Conservation (phyloP, 1,140 invertebrate species). For the Drosophila burlai region DNA sequence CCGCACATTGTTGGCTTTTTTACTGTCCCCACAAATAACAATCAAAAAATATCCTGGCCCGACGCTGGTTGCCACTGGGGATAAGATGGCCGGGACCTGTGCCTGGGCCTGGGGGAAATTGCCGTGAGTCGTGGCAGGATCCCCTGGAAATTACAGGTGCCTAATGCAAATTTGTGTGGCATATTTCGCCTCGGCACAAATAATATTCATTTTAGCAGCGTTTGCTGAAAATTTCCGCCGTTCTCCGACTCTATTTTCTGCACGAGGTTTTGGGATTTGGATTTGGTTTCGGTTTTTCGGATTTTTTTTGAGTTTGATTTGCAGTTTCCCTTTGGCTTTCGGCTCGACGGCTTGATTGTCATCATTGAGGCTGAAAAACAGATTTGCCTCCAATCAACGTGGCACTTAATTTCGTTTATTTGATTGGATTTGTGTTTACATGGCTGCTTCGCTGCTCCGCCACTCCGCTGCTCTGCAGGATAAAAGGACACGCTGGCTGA, state of each 20-base stretch:
- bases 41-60: conserved; percentile 55
- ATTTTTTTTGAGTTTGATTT: conserved; percentile 50
- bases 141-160: conserved; percentile 73
- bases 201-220: conserved; percentile 56
- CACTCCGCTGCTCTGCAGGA: neutral
- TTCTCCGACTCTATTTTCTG: neutral
- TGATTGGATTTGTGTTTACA: conserved; percentile 84
- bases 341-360: conserved; percentile 72
- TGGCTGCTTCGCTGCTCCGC: conserved; percentile 56
- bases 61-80: conserved; percentile 41
- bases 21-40: conserved; percentile 81
- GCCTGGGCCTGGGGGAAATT: conserved; percentile 50
- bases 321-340: conserved; percentile 34
- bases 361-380: conserved; percentile 83
- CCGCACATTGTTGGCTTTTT: conserved; percentile 70
- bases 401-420: conserved; percentile 83
- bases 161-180: conserved; percentile 81
- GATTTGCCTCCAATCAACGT: conserved; percentile 83
- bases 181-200: conserved; percentile 59
- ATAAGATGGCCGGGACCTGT: conserved; percentile 29
- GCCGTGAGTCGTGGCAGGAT: conserved; percentile 48
- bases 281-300: conserved; percentile 21
- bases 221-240: conserved; percentile 44
- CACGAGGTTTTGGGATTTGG: conserved; percentile 4
- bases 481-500: conserved; percentile 9